Base-by-base conservation (phyloP, 2,888 invertebrate genomes). In the Agrilus cyanescens region DNA sequence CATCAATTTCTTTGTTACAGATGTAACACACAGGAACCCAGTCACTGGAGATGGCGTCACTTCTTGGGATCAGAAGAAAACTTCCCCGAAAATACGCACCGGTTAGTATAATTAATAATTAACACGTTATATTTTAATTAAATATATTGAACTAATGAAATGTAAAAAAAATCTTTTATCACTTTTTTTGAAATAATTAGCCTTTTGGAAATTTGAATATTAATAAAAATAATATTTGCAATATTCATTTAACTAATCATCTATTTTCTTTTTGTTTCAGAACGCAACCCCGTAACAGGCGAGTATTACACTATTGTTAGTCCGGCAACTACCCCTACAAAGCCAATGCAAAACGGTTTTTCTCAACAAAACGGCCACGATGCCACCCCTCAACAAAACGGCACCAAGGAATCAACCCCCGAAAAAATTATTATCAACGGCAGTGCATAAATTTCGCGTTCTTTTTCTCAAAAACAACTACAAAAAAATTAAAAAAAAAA, bases 31-130 rank as follows among this genome's bases (percentile, higher is more conserved):
- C 44, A 61, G 67, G 41, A 67, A 67, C 51, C 65, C 65, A 29
- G 67, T 67, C 12, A 67, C 67, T 45, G 67, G 67, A 29, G 60
- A 66, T 51, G 67, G 67, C 31, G 67, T 67, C 25, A 57, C 59
- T 41, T 62, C 65, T 14, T 66, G 60, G 60, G 67, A 67, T 50
- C 55, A 54, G 41, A 59, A 55, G 50, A 47, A 50, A 37, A 61
- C 53, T 47, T 54, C 59, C 43, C 63, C 66, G 37, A 59, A 61
- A 54, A 50, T 61, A 30, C 59, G 57, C 43, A 60, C 57, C 52
- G 64, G 65, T 65, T 51, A 49, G 46, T 45, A 13, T n/a, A 4
- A 13, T 29, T 13, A 12, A 32, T 3, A 39, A n/a, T 31, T 20
- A 37, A 37, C 12, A n/a, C n/a, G n/a, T n/a, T n/a, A n/a, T n/a